These are phyloP conservation scores for Lipotes vexillifer DNA, from an alignment of 2,113 vertebrate genomes.

Conservation along the genomic window DNA sequence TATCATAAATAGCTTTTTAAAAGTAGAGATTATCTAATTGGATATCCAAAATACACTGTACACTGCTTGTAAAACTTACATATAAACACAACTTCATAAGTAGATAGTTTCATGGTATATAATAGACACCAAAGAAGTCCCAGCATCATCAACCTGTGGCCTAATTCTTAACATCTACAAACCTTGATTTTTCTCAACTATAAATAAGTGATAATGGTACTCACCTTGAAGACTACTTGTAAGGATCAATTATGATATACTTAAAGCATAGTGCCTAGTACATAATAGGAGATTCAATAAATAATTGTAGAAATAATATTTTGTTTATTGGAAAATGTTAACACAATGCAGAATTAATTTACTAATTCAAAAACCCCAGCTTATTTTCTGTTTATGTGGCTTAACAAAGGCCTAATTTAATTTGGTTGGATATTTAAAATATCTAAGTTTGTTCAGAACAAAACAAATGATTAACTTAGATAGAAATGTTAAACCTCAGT, in stretches of 20 bases:
- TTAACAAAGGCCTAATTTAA: constrained; percentile 43
- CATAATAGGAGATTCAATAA: background rate
- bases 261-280: background rate
- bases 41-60: background rate
- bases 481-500: background rate
- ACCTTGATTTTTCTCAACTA: background rate
- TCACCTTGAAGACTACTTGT: background rate
- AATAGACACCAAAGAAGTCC: background rate
- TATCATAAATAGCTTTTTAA: background rate
- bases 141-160: background rate
- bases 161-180: background rate
- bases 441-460: constrained; percentile 1
- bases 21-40: background rate
- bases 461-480: background rate
- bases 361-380: background rate
- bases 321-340: background rate
- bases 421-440: background rate
- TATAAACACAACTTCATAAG: background rate
- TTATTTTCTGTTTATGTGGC: background rate
- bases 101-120: background rate
- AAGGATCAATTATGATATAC: background rate
- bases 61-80: background rate
- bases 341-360: background rate
- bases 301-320: background rate
- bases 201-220: background rate